Evolutionary conservation across 2,797 vertebrate genomes (phyloP).

Genomic region (Ctenopoma kingsleyae): DNA sequence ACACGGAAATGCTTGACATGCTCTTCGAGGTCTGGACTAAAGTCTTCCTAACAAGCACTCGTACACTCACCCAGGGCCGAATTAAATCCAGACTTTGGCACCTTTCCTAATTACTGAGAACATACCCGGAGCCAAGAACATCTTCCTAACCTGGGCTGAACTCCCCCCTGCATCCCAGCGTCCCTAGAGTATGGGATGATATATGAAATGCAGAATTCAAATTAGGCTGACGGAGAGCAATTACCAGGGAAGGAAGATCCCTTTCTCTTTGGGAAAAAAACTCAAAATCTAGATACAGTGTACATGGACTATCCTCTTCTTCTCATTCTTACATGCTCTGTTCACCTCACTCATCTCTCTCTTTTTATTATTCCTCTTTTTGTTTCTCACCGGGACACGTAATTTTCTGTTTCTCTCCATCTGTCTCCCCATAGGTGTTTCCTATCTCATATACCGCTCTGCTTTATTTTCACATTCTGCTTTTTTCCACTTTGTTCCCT

Average conservation of each 20-base stretch:
- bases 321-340: slow-evolving; percentile 34
- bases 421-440: slow-evolving; percentile 29
- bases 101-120: slow-evolving; percentile 85
- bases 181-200: slow-evolving; percentile 78
- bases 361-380: slow-evolving; percentile 1
- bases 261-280: slow-evolving; percentile 52
- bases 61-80: slow-evolving; percentile 72
- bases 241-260: slow-evolving; percentile 71
- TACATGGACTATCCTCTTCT: slow-evolving; percentile 40
- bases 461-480: slow-evolving; percentile 9
- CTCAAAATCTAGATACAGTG: slow-evolving; percentile 58
- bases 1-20: slow-evolving; percentile 82
- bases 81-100: slow-evolving; percentile 86
- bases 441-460: slow-evolving; percentile 21
- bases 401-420: slow-evolving; percentile 45
- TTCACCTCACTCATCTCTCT: slow-evolving; percentile 18
- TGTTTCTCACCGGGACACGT: slow-evolving; percentile 41
- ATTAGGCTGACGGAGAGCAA: slow-evolving; percentile 81
- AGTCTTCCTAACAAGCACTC: slow-evolving; percentile 84
- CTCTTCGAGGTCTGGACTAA: slow-evolving; percentile 80
- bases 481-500: slow-evolving; percentile 19
- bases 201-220: slow-evolving; percentile 84
- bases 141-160: slow-evolving; percentile 78
- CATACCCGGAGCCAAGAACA: slow-evolving; percentile 73
- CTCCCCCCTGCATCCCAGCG: slow-evolving; percentile 61